Base-by-base conservation (phyloP, 2,113 vertebrate species). In the Melanerpes formicivorus region DNA sequence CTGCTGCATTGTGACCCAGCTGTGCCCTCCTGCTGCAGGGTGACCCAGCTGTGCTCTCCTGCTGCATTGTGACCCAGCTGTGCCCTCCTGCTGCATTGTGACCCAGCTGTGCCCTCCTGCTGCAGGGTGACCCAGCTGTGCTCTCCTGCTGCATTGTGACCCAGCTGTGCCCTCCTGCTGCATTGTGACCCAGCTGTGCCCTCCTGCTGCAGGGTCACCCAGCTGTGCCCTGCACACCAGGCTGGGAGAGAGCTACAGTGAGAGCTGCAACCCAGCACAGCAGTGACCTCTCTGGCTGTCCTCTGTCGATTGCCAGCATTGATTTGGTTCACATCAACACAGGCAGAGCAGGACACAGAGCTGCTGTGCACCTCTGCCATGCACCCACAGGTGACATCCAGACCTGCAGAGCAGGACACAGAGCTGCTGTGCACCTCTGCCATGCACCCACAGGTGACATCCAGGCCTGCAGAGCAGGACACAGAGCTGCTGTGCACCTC, bases 391-490 rank as follows among this genome's bases (percentile, higher is more conserved):
- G 30, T 15, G 40, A 30, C 65, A 62, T 16, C 37, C 37, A 9
- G 37, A 10, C 37, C 37, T 37, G 42, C 42, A 42, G 42, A 42
- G 42, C 42, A 42, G 42, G 42, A 42, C 42, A 18, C 6, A 1
- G 67, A 12, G 30, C 63, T 75, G 30, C 25, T 54, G 12, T 25
- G 72, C 7, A 5, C 26, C 6, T 1, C 25, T 58, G 81, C 16
- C 52, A 23, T 1, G 11, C 0, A 1, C 29, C 64, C 12, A 0
- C 14, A 37, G 19, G 30, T 15, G 40, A 30, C 65, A 62, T 16
- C 37, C 37, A 37, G 37, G 10, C 37, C 37, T 37, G 42, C 42
- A 42, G 42, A 42, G 42, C 42, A 42, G 42, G 42, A 42, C 42
- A 18, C 6, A 1, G 67, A 12, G 30, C 63, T 75, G 30, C 25